Base-by-base conservation (phyloP, 2,797 vertebrate genomes). In the Phrynocephalus forsythii region DNA sequence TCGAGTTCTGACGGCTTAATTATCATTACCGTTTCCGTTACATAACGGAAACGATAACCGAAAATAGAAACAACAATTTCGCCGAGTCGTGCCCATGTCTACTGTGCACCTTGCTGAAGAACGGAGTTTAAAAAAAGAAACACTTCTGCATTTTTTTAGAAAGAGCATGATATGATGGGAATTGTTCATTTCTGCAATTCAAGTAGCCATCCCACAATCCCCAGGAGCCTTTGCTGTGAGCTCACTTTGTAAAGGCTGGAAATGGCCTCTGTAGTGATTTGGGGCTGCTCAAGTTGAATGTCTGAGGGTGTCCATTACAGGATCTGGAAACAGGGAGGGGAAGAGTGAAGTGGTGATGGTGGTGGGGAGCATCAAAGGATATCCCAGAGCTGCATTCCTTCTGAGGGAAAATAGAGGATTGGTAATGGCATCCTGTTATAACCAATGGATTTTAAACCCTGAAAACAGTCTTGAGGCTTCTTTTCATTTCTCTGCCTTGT, bases 361-460 rank as follows among this genome's bases (percentile, higher is more conserved):
- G 38, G 38, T 44, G 33, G n/a, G 26, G 33, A 30, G 28, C 56
- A 60, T 77, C 81, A 84, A 86, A 87, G 20, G 3, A 6, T 28
- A 79, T 33, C 8, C 68, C 1, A 69, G 2, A 33, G n/a, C 26
- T 26, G 60, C 79, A 5, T 30, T 72, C 33, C 52, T 30, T 10
- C 0, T 0, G 89, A 9, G 77, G 52, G 69, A 52, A 82, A 80
- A 56, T 60, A 73, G 88, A 81, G 3, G 79, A 18, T 78, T 86
- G 83, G 85, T 87, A 63, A 90, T 44, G 1, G 3, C 68, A 9
- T 52, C 87, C 68, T 86, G 18, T 84, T 87, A n/a, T n/a, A 83
- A 84, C 72, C n/a, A 89, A 89, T 80, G 76, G 8, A 76, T 92
- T 89, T 92, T 85, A 76, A 73, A 87, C 82, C 90, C 85, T 86